phyloP scores from a whole-genome alignment of 2,888 invertebrate genomes.

The Terebella lapidaria region DNA sequence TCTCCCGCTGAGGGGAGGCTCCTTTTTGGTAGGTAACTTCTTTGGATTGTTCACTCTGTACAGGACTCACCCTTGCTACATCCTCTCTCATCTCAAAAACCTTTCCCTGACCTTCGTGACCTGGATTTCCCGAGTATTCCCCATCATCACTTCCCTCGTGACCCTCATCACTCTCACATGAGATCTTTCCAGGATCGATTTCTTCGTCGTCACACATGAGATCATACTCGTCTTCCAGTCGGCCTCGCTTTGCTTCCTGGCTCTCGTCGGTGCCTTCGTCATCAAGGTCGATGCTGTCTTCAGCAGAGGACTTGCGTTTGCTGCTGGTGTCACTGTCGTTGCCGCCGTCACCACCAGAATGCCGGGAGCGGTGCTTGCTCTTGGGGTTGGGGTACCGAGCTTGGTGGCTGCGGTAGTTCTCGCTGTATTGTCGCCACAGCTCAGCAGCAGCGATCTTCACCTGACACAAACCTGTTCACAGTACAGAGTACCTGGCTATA shows the following conservation, averaged over 20 bases:
- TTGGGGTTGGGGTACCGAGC: slow-evolving; percentile 26
- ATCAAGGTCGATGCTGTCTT: background rate
- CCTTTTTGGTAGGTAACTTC: background rate
- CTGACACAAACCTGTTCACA: slow-evolving; percentile 24
- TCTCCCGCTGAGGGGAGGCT: background rate
- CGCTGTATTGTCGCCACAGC: slow-evolving; percentile 29
- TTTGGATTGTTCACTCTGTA: background rate
- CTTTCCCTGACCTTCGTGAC: too few relatives aligned
- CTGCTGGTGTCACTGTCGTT: background rate
- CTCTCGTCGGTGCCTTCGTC: background rate
- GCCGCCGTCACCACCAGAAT: background rate
- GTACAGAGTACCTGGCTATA: background rate
- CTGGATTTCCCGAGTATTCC: too few relatives aligned
- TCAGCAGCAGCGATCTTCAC: slow-evolving; percentile 31
- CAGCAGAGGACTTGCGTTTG: background rate
- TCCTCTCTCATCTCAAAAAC: background rate
- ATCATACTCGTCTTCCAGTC: background rate
- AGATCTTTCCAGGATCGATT: background rate
- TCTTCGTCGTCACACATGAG: background rate
- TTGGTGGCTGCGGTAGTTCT: slow-evolving; percentile 28
- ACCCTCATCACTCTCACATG: background rate
- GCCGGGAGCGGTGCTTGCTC: background rate
- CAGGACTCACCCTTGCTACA: background rate
- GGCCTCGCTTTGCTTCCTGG: background rate
- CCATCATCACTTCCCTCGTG: background rate